Percentiles rank a stretch among this genome's conserved stretches.
Evolutionary conservation across 53 echinoderm and acorn worm genomes (phyloP).

Genomic region (Actinopyga echinites): DNA sequence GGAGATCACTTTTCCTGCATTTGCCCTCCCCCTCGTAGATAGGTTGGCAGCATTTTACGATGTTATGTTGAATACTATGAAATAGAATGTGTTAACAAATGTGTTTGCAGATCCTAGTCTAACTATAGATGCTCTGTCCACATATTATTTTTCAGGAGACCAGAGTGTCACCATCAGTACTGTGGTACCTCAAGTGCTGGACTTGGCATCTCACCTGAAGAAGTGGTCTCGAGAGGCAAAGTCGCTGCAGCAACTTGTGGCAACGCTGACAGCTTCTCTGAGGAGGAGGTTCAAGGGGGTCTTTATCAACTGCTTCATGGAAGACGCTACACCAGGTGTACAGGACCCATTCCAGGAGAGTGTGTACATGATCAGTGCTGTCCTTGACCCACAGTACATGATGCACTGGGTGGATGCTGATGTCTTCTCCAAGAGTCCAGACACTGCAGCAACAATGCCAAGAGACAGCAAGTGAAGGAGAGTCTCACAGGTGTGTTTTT

Average conservation of each 20-base stretch:
- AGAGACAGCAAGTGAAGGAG: background rate
- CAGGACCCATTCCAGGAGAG: slow-evolving; percentile 43
- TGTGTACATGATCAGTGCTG: slow-evolving; percentile 21
- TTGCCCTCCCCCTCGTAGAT: too few species aligned
- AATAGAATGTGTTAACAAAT: too few species aligned
- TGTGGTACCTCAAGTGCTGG: background rate
- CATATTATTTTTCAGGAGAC: background rate
- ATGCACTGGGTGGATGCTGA: slow-evolving; percentile 49
- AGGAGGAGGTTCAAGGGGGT: slow-evolving; percentile 15
- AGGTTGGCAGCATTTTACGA: too few species aligned
- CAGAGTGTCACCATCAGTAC: background rate
- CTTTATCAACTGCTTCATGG: slow-evolving; percentile 10
- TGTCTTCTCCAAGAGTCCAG: background rate
- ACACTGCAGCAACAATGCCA: background rate
- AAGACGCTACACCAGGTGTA: background rate
- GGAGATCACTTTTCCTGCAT: too few species aligned
- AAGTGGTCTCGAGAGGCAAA: background rate
- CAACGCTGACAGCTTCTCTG: background rate
- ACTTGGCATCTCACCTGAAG: background rate
- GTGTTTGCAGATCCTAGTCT: too few species aligned
- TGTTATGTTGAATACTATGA: too few species aligned
- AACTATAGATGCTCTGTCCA: too few species aligned
- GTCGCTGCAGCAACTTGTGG: background rate
- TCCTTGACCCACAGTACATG: slow-evolving; percentile 44
- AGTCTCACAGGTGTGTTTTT: background rate